Percentiles rank a stretch among this genome's conserved stretches.
Conservation (phyloP, 2,888 invertebrate genomes). For the Agrochola circellaris region DNA sequence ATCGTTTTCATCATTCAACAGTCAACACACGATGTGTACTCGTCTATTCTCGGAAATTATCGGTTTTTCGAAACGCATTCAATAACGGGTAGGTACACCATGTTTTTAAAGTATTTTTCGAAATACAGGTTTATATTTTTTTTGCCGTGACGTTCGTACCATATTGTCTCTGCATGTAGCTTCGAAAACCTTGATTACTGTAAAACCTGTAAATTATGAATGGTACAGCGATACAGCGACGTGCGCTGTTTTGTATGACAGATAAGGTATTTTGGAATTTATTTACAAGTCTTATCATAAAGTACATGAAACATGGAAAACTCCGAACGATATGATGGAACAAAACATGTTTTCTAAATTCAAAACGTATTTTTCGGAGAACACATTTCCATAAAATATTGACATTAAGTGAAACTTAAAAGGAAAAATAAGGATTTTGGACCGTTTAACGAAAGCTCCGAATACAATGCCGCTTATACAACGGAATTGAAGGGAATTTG, state of each 20-base stretch:
- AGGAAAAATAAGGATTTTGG: slow-evolving; percentile 12
- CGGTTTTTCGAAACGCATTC: not conserved
- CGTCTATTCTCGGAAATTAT: not conserved
- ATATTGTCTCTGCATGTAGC: slow-evolving; percentile 4
- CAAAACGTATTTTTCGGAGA: not conserved
- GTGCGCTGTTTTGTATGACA: slow-evolving; percentile 23
- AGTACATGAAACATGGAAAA: slow-evolving; percentile 16
- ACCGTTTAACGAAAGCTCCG: not conserved
- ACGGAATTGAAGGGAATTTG: too few relatives aligned
- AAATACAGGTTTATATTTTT: not conserved
- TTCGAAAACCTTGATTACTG: slow-evolving; percentile 17
- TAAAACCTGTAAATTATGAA: slow-evolving; percentile 44
- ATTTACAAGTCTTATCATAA: slow-evolving; percentile 16
- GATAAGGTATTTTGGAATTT: not conserved
- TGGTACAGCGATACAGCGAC: slow-evolving; percentile 34
- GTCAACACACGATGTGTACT: not conserved
- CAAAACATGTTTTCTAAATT: slow-evolving; percentile 29
- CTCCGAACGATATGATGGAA: not conserved
- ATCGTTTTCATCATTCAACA: not conserved
- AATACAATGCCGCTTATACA: too few relatives aligned
- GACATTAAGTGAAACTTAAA: not conserved
- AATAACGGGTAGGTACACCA: not conserved
- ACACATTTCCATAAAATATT: slow-evolving; percentile 38
- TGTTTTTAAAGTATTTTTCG: not conserved
- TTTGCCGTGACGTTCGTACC: not conserved